Evolutionary conservation across 2,113 vertebrate species (phyloP), one percentile per base, ranked within the genome.

Genomic region (Cryptotis parvus): DNA sequence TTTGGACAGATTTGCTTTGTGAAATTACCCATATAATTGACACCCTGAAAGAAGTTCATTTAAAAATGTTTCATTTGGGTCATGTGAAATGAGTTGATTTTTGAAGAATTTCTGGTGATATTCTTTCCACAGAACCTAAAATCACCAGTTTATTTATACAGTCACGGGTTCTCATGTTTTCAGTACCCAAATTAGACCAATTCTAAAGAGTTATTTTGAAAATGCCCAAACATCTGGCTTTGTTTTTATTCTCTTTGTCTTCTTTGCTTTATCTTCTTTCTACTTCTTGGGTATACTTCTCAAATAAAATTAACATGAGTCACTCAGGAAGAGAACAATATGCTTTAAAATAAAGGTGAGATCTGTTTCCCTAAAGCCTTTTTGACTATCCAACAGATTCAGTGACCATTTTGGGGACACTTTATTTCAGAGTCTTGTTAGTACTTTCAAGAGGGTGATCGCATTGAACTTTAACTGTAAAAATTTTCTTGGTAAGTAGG

Each of bases 51-150:
- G 78, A 52, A 76, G 58, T 43, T n/a, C 12, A 63, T 84, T 92
- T 88, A 43, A 73, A 92, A 83, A n/a, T 74, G n/a, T 85, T 82
- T 91, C 37, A 18, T 70, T 83, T 61, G 45, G 76, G 29, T 61
- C 39, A 72, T 84, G 37, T 95, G 68, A 89, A 97, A 72, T 58
- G 87, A 95, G 84, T 89, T 55, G 65, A 95, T 85, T 88, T 94
- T 33, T 35, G 87, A 89, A 91, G 39, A 22, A 37, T 29, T 73
- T 72, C 26, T 39, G 94, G 61, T 85, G 63, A 39, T 89, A n/a
- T 87, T 90, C 79, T 96, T 91, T 26, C 43, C 79, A 66, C 73
- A 33, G 58, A 84, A 92, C 35, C 75, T 79, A 68, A 84, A 94
- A 26, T 69, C 81, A 43, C 31, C 43, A 49, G 63, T 84, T 80